Conservation (phyloP, 2,888 invertebrate genomes). For the Trichogramma dendrolimi region DNA sequence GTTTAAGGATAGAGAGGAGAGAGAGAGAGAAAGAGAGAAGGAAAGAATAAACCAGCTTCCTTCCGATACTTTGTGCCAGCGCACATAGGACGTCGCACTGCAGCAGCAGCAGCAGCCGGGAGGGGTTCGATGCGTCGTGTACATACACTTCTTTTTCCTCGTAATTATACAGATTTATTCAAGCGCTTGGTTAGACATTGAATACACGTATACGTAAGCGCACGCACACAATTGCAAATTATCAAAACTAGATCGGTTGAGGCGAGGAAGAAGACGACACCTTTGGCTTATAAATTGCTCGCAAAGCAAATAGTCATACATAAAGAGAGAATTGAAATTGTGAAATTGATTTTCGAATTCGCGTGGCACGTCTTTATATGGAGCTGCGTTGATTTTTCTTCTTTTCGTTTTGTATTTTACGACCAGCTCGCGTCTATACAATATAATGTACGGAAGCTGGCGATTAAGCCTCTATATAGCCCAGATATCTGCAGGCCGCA, state of each 20-base stretch:
- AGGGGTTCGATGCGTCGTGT: background rate
- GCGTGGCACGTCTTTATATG: too few relatives aligned
- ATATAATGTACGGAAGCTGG: conserved; percentile 1
- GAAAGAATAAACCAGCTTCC: conserved; percentile 47
- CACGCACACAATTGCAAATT: too few relatives aligned
- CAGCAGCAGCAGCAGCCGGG: conserved; percentile 4
- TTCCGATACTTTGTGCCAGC: conserved; percentile 38
- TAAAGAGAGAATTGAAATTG: background rate
- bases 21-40: conserved; percentile 29
- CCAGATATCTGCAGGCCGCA: background rate
- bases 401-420: too few relatives aligned
- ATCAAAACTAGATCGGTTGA: background rate
- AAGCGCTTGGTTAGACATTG: conserved; percentile 7
- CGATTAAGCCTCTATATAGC: background rate
- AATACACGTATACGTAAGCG: too few relatives aligned
- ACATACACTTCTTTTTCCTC: conserved; percentile 6
- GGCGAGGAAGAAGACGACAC: conserved; percentile 25
- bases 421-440: too few relatives aligned
- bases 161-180: conserved; percentile 43
- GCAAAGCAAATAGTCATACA: background rate
- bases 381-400: too few relatives aligned
- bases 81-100: conserved; percentile 9
- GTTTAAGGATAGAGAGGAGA: conserved; percentile 35
- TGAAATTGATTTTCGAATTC: too few relatives aligned
- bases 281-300: too few relatives aligned